phyloP scores from a whole-genome alignment of 2,113 vertebrate genomes.

The Mastomys natalensis region DNA sequence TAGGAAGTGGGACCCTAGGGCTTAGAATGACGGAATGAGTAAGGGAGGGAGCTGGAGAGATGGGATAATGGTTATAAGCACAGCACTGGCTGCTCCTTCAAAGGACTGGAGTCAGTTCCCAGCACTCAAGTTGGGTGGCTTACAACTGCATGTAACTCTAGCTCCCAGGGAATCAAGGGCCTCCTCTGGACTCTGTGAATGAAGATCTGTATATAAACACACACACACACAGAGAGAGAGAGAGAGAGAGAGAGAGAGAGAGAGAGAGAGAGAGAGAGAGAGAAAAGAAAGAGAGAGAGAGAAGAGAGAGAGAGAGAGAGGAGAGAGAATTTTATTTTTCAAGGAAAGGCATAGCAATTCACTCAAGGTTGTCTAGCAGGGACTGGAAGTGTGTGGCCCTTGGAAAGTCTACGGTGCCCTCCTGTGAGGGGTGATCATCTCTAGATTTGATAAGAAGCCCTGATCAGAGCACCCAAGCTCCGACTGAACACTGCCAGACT shows the following conservation, averaged over 20 bases:
- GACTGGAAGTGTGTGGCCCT: neutral
- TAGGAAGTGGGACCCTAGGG: neutral
- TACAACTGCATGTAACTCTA: neutral
- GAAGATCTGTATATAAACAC: neutral
- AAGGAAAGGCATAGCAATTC: neutral
- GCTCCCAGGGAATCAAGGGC: too few species aligned
- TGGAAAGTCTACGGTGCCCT: neutral
- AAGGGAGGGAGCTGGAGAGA: neutral
- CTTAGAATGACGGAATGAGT: neutral
- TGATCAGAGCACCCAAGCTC: neutral
- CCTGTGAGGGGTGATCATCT: too few species aligned
- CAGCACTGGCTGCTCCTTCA: neutral
- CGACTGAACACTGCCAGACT: neutral
- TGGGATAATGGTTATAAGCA: neutral
- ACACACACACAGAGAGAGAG: neutral
- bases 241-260: neutral
- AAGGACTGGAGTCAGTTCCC: neutral
- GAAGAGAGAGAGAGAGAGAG: neutral
- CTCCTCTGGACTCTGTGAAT: neutral
- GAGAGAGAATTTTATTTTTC: neutral
- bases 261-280: neutral
- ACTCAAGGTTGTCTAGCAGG: neutral
- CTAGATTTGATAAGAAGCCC: neutral
- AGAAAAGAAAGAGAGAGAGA: too few species aligned
- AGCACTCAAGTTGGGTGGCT: neutral